phyloP scores from a whole-genome alignment of 2,113 vertebrate genomes.

The Saguinus imperator region DNA sequence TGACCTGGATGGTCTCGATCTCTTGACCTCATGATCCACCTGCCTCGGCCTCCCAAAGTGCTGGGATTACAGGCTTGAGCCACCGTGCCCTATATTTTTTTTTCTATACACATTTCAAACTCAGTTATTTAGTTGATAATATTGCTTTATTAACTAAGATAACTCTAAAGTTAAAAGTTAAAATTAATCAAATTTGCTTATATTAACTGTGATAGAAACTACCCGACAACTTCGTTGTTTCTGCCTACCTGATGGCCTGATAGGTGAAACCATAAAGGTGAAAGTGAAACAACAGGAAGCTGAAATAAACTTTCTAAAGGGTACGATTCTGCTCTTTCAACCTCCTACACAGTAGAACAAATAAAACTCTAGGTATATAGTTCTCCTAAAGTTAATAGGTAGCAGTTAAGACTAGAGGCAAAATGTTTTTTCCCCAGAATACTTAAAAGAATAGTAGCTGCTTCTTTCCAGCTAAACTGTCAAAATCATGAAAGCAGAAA shows the following conservation, averaged over 20 bases:
- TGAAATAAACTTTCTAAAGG: neutral
- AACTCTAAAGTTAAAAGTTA: neutral
- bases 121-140: neutral
- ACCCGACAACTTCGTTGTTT: neutral
- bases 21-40: too few species aligned
- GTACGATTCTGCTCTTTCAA: neutral
- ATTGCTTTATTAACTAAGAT: neutral
- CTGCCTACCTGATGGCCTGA: neutral
- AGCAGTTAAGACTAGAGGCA: neutral
- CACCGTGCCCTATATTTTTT: too few species aligned
- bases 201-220: neutral
- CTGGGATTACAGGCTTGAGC: too few species aligned
- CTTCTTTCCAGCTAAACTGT: neutral
- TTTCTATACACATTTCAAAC: neutral
- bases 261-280: neutral
- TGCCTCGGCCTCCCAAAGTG: too few species aligned
- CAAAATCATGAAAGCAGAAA: neutral
- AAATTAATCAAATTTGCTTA: neutral
- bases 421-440: neutral
- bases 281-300: neutral
- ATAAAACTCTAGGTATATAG: neutral
- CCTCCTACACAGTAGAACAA: neutral
- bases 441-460: neutral
- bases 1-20: too few species aligned
- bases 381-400: neutral